phyloP scores from a whole-genome alignment of 2,888 invertebrate genomes.

The Aethes cnicana region DNA sequence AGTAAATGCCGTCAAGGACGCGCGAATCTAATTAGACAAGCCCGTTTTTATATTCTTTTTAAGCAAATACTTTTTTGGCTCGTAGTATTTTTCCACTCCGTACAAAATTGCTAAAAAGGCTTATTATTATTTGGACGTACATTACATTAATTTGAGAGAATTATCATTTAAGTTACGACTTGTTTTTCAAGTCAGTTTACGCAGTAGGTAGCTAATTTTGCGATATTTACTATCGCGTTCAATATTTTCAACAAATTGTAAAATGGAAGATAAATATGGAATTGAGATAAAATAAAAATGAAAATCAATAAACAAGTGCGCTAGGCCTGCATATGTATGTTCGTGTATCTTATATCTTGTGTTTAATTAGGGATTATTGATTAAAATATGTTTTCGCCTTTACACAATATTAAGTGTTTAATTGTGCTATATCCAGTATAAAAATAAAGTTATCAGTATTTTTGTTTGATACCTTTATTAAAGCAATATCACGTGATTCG shows the following conservation, averaged over 20 bases:
- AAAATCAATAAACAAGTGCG: constrained; percentile 42
- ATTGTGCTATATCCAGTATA: constrained; percentile 44
- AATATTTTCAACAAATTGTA: constrained; percentile 57
- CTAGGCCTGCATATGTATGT: neutral
- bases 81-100: neutral
- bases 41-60: constrained; percentile 10
- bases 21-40: constrained; percentile 18
- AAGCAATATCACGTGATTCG: constrained; percentile 20
- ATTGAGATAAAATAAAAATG: constrained; percentile 54
- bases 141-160: constrained; percentile 3
- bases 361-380: no score
- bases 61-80: constrained; percentile 13
- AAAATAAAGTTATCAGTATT: no score
- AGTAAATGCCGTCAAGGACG: constrained; percentile 7
- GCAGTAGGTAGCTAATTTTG: constrained; percentile 33
- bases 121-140: neutral
- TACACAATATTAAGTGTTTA: constrained; percentile 1
- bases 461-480: constrained; percentile 36
- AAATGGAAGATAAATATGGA: constrained; percentile 70
- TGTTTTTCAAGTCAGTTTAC: constrained; percentile 10
- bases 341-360: neutral
- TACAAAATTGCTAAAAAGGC: neutral
- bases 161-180: constrained; percentile 1
- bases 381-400: neutral
- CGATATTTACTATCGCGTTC: constrained; percentile 46